phyloP scores from a whole-genome alignment of 2,888 invertebrate species.

The Crematogaster levior region DNA sequence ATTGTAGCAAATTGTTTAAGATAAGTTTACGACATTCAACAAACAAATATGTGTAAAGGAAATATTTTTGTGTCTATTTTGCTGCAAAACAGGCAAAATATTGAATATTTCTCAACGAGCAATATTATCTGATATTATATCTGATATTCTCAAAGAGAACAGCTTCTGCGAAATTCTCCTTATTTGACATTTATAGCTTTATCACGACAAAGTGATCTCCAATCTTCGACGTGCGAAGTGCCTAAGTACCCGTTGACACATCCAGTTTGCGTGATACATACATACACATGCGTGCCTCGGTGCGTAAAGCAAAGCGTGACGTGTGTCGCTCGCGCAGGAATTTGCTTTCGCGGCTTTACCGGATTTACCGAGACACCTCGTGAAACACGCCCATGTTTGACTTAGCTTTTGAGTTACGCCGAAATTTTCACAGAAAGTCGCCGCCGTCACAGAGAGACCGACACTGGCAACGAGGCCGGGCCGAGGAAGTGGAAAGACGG shows the following conservation, averaged over 20 bases:
- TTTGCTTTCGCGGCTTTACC: conserved; percentile 76
- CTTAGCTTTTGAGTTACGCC: conserved; percentile 84
- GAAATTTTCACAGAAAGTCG: conserved; percentile 84
- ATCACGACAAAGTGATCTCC: conserved; percentile 7
- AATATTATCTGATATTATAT: no score
- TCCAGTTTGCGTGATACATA: conserved; percentile 17
- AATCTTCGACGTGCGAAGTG: conserved; percentile 19
- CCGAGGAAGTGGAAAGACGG: conserved; percentile 59
- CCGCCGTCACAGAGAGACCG: conserved; percentile 68
- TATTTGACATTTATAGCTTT: not conserved
- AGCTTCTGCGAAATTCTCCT: conserved; percentile 10
- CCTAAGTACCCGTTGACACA: conserved; percentile 42
- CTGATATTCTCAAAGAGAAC: no score
- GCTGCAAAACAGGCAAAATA: no score
- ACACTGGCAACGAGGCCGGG: conserved; percentile 43
- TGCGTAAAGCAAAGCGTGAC: conserved; percentile 60
- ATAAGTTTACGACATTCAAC: not conserved
- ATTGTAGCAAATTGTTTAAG: not conserved
- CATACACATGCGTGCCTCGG: not conserved
- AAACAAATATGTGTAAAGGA: not conserved
- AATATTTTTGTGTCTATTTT: not conserved
- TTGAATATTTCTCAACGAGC: not conserved
- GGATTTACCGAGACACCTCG: conserved; percentile 81
- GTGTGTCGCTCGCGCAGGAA: conserved; percentile 71
- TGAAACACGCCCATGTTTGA: conserved; percentile 85